Evolutionary conservation across 1,140 invertebrate genomes (phyloP).

Genomic region (Heliconius eleuchia): DNA sequence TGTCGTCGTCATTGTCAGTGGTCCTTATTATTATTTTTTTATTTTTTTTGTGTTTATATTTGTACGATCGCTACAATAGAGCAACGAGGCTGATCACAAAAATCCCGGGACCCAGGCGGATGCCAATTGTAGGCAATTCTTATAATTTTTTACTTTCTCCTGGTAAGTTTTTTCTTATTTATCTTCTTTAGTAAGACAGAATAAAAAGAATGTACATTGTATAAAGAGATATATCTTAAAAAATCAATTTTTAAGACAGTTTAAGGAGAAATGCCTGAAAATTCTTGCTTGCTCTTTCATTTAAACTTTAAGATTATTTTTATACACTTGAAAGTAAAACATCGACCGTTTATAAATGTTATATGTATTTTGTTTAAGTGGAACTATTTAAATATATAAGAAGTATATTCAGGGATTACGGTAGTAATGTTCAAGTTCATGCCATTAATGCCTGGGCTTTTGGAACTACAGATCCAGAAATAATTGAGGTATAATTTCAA

Average conservation of each 20-base stretch:
- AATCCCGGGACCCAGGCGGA: slow-evolving; percentile 26
- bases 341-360: background rate
- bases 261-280: too few species aligned
- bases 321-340: too few species aligned
- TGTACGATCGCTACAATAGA: slow-evolving; percentile 15
- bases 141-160: slow-evolving; percentile 18
- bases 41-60: background rate
- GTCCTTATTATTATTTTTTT: background rate
- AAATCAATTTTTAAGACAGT: too few species aligned
- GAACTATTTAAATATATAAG: slow-evolving; percentile 24
- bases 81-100: background rate
- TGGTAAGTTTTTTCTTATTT: slow-evolving; percentile 17
- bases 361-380: slow-evolving; percentile 24
- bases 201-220: too few species aligned
- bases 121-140: slow-evolving; percentile 31
- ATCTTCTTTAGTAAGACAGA: too few species aligned
- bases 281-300: too few species aligned
- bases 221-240: too few species aligned
- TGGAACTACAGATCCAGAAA: slow-evolving; percentile 27
- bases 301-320: too few species aligned
- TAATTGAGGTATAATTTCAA: slow-evolving; percentile 27
- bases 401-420: slow-evolving; percentile 9
- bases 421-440: slow-evolving; percentile 21
- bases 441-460: slow-evolving; percentile 13
- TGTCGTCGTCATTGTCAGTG: background rate